Percentiles rank a stretch among this genome's conserved stretches.
Evolutionary conservation across 2,113 vertebrate species (phyloP).

Genomic region (Macquaria australasica): DNA sequence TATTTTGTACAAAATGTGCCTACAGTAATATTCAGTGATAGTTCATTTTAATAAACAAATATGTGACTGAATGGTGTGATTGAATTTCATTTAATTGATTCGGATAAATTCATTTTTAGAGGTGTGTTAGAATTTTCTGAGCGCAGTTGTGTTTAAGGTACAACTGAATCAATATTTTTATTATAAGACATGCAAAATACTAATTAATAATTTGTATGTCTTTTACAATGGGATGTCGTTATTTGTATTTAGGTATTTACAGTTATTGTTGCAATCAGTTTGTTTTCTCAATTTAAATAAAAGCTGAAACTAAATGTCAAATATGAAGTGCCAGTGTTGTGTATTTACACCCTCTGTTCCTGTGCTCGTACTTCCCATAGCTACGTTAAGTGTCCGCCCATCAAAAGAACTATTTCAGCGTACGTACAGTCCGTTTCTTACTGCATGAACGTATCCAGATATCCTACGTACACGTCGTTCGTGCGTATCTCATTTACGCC

Average conservation of each 20-base stretch:
- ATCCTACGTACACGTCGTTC: constrained; percentile 24
- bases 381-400: not conserved
- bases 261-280: too few relatives aligned
- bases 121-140: not conserved
- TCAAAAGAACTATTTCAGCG: not conserved
- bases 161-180: not conserved
- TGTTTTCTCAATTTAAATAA: not conserved
- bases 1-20: not conserved
- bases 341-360: not conserved
- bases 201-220: not conserved
- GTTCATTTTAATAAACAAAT: not conserved
- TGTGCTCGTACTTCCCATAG: not conserved
- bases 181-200: not conserved
- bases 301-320: not conserved
- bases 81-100: not conserved
- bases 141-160: not conserved
- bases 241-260: not conserved
- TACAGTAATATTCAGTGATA: not conserved
- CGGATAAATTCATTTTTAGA: not conserved
- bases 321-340: not conserved
- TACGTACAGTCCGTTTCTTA: not conserved
- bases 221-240: not conserved
- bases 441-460: not conserved
- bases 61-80: not conserved
- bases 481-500: constrained; percentile 33